Conservation (phyloP, 2,888 invertebrate species). For the Anoplius nigerrimus region DNA sequence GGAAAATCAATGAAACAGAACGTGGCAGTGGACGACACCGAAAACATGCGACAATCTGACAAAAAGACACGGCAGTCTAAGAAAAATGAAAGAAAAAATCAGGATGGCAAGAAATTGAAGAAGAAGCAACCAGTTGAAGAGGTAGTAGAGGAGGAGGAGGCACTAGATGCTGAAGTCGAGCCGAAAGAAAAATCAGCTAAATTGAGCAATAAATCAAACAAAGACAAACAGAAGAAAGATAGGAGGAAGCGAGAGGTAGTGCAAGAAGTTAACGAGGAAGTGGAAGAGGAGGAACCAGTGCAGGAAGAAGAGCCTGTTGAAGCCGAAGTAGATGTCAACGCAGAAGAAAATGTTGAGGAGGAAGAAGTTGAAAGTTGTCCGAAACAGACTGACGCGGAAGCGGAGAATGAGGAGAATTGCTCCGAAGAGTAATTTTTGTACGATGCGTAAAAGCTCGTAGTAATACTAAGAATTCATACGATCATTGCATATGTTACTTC, state of each 20-base stretch:
- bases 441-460: too few relatives aligned
- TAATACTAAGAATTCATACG: too few relatives aligned
- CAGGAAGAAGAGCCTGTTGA: neutral
- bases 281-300: neutral
- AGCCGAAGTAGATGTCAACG: neutral
- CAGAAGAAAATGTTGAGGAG: neutral
- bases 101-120: too few relatives aligned
- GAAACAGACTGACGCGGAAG: constrained; percentile 1
- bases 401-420: constrained; percentile 12
- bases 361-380: constrained; percentile 8
- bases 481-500: too few relatives aligned
- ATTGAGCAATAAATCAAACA: constrained; percentile 14
- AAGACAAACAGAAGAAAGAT: constrained; percentile 26
- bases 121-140: neutral
- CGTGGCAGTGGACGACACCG: neutral
- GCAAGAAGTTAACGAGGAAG: constrained; percentile 18
- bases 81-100: too few relatives aligned
- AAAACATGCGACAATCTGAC: neutral
- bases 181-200: constrained; percentile 15
- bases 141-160: neutral
- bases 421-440: too few relatives aligned
- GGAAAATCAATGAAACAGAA: neutral
- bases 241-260: constrained; percentile 31
- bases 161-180: constrained; percentile 14
- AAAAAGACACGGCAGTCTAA: too few relatives aligned